A percentile compares a stretch with the other conserved stretches of the same genome.
phyloP scores from a whole-genome alignment of 2,797 vertebrate genomes.

The Manis javanica region DNA sequence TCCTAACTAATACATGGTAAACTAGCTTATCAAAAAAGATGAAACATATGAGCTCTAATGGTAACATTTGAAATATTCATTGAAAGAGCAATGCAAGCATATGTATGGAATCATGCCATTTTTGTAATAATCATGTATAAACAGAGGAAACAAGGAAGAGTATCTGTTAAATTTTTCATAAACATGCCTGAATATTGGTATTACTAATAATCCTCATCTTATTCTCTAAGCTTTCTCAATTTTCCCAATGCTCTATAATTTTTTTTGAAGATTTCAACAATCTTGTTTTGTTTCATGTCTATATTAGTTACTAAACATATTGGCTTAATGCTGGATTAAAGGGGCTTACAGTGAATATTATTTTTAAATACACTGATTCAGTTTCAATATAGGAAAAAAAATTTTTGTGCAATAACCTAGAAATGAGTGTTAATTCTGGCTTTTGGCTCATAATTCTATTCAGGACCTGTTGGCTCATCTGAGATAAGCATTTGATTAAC shows the following conservation, averaged over 20 bases:
- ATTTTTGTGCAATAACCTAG: not conserved
- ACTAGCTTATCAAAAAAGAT: not conserved
- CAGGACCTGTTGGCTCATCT: not conserved
- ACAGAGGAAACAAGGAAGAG: not conserved
- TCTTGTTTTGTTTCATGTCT: not conserved
- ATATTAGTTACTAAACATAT: slow-evolving; percentile 7
- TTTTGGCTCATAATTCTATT: not conserved
- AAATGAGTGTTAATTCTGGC: not conserved
- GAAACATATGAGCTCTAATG: not conserved
- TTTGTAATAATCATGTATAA: not conserved
- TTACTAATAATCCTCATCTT: not conserved
- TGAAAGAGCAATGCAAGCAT: not conserved
- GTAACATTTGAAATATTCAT: not conserved
- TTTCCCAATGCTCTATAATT: not conserved
- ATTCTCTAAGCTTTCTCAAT: not conserved
- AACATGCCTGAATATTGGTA: not conserved
- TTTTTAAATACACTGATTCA: slow-evolving; percentile 25
- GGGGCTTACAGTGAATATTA: not conserved
- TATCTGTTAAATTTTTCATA: not conserved
- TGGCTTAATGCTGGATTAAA: not conserved
- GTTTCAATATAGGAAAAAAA: not conserved
- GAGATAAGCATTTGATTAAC: not conserved
- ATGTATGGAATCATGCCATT: not conserved
- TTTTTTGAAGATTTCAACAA: not conserved
- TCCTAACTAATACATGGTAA: not conserved